Conservation (phyloP, 2,797 vertebrate species). For the Lithobates sylvaticus region DNA sequence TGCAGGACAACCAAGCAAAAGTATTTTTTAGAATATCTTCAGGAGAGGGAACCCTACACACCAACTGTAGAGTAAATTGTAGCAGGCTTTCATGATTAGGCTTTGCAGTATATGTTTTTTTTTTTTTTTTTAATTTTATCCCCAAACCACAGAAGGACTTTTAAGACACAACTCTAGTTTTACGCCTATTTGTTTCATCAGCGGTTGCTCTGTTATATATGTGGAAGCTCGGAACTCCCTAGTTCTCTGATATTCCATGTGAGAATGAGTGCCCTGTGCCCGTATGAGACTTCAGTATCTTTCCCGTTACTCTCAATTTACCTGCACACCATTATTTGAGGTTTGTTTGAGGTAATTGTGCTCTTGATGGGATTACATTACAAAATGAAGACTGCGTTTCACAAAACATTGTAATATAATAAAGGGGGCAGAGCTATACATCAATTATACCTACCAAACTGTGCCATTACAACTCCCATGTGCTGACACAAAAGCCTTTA, state of each 20-base stretch:
- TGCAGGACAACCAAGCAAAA: no score
- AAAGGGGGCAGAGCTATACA: slow-evolving; percentile 30
- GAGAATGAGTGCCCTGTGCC: not conserved
- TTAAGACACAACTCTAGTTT: not conserved
- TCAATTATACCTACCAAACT: slow-evolving; percentile 49
- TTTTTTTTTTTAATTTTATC: no score
- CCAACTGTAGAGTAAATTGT: no score
- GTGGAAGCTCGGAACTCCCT: no score
- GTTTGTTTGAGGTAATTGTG: slow-evolving; percentile 30
- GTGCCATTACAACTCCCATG: slow-evolving; percentile 26
- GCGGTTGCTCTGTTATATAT: not conserved
- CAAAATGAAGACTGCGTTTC: slow-evolving; percentile 39
- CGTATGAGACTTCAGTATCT: not conserved
- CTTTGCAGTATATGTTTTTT: no score
- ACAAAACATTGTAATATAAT: slow-evolving; percentile 52
- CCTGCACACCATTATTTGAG: slow-evolving; percentile 16
- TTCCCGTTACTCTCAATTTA: slow-evolving; percentile 23
- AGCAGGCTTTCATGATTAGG: no score
- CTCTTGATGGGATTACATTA: slow-evolving; percentile 43
- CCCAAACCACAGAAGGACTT: no score
- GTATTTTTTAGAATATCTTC: no score
- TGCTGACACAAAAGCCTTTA: slow-evolving; percentile 48
- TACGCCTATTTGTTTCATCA: not conserved
- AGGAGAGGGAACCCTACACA: no score
- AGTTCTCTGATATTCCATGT: not conserved